Evolutionary conservation across 2,888 invertebrate species (phyloP).

Genomic region (Saturnia pavonia): DNA sequence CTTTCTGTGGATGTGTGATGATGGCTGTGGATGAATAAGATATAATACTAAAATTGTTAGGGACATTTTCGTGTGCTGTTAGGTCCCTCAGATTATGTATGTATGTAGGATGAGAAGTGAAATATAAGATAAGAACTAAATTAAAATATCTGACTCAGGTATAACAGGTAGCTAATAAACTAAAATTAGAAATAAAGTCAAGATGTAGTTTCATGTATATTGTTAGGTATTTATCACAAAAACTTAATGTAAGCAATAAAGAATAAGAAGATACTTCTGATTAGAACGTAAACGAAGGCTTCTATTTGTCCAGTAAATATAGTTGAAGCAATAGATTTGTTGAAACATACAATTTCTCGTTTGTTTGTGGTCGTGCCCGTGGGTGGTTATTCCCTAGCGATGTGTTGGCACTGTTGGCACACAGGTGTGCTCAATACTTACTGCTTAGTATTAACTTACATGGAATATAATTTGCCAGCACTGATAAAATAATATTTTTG

Average conservation of each 20-base stretch:
- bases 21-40: too few relatives aligned
- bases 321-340: too few relatives aligned
- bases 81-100: too few relatives aligned
- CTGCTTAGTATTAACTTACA: slow-evolving; percentile 26
- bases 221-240: neutral
- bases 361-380: slow-evolving; percentile 45
- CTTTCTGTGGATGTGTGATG: too few relatives aligned
- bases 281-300: neutral
- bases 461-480: slow-evolving; percentile 44
- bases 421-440: slow-evolving; percentile 40
- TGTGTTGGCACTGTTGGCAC: slow-evolving; percentile 14
- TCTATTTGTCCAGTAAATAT: slow-evolving; percentile 42
- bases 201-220: neutral
- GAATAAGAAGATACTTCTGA: neutral
- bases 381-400: slow-evolving; percentile 45
- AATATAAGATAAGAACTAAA: too few relatives aligned
- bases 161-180: neutral
- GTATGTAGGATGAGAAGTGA: too few relatives aligned
- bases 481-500: slow-evolving; percentile 17
- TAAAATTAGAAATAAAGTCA: neutral
- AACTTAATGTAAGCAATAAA: neutral
- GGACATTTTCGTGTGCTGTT: too few relatives aligned
- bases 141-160: too few relatives aligned
- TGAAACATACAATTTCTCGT: slow-evolving; percentile 26
- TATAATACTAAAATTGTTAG: too few relatives aligned